Evolutionary conservation across 2,888 invertebrate genomes (phyloP), one percentile per base, ranked within the genome.

Genomic region (Campoplex capitator): DNA sequence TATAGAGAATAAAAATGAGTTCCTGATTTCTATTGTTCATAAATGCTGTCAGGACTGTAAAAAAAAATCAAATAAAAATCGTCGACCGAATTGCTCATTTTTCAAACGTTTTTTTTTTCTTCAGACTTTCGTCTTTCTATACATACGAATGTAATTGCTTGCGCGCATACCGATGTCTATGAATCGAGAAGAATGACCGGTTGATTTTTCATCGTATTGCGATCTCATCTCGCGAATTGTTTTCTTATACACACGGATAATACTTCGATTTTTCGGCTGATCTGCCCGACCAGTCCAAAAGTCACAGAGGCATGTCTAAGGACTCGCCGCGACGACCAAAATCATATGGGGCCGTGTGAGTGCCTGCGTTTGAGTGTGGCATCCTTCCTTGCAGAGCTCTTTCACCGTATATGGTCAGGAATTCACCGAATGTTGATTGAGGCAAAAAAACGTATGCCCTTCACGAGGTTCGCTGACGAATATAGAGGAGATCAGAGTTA

Each of bases 381-480:
- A 89, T 88, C 84, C 89, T 88, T 88, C 86, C 75, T 76, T 86
- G 83, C 45, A 73, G 88, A 80, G 81, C 54, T 85, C 90, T 87
- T 85, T 91, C 85, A 85, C 93, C 92, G 89, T 92, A 92, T 91
- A 93, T 92, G 93, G 92, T 83, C 83, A 89, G 91, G 92, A 91
- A 92, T 91, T 90, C 89, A 89, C 86, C 90, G 88, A 91, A 91
- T 90, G 88, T 90, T 91, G 89, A 90, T 89, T 88, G 90, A 87
- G 80, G 88, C 84, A 89, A 89, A 88, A 88, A 83, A 38, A 23
- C 23, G 28, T 38, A 65, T 77, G 76, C 82, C 83, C 73, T 83
- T 83, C 75, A 23, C 45, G 65, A 78, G 77, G 77, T 65, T 80
- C 77, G 80, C 83, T 23, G 62, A 70, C 58, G 54, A 56, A 48